phyloP scores from a whole-genome alignment of 2,113 vertebrate species.

The Podarcis muralis region DNA sequence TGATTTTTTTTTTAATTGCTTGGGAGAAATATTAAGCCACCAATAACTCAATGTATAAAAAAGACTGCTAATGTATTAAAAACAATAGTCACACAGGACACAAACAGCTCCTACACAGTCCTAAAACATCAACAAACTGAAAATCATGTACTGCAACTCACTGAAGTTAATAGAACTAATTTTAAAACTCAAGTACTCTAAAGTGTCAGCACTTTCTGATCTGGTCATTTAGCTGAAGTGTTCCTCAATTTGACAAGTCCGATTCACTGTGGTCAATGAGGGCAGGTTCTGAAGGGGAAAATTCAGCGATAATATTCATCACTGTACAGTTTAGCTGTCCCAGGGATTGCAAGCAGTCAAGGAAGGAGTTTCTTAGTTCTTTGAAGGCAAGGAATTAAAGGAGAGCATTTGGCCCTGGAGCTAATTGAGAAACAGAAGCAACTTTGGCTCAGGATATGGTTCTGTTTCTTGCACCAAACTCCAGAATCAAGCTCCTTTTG shows the following conservation, averaged over 20 bases:
- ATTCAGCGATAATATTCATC: background rate
- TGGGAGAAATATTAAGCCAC: background rate
- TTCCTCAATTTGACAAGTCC: background rate
- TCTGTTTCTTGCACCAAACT: accelerated
- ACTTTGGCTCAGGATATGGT: accelerated
- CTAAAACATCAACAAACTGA: background rate
- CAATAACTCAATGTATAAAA: background rate
- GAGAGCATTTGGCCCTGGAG: background rate
- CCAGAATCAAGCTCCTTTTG: background rate
- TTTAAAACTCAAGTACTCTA: background rate
- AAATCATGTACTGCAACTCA: background rate
- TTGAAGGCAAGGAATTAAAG: background rate
- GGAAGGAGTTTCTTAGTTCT: background rate
- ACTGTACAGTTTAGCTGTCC: background rate
- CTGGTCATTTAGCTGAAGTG: background rate
- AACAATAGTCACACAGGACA: background rate
- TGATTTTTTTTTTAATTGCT: background rate
- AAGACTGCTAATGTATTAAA: background rate
- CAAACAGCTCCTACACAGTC: background rate
- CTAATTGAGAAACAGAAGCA: background rate
- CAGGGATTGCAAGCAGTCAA: background rate
- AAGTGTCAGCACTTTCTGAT: background rate
- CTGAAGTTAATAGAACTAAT: background rate
- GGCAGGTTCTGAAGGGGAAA: background rate
- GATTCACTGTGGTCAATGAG: background rate